These are phyloP conservation scores for Perodicticus potto DNA, from an alignment of 2,797 vertebrate genomes.

Conservation along the genomic window DNA sequence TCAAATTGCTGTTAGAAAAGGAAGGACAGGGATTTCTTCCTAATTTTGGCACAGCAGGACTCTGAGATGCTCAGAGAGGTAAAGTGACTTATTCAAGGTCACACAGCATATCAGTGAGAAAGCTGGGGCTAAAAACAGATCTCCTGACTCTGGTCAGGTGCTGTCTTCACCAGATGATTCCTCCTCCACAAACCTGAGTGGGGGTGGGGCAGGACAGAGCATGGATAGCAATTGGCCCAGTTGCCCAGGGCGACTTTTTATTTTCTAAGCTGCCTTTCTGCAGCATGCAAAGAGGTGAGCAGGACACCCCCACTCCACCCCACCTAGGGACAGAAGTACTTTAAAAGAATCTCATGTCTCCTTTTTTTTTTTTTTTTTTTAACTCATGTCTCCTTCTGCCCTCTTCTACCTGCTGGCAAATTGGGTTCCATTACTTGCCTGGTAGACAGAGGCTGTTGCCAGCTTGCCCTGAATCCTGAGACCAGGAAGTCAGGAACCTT, in stretches of 20 bases:
- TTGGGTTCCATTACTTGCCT: not conserved
- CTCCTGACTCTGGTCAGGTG: constrained; percentile 52
- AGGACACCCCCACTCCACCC: not conserved
- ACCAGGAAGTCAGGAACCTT: not conserved
- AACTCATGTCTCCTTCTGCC: not conserved
- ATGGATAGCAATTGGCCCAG: not conserved
- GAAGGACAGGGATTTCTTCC: not conserved
- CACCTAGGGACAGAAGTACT: not conserved
- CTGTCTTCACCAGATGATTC: not conserved
- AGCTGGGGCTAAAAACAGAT: constrained; percentile 55
- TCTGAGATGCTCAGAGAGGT: constrained; percentile 59
- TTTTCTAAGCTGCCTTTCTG: constrained; percentile 12
- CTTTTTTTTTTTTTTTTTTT: too few relatives aligned
- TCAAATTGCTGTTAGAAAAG: not conserved
- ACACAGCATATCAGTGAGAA: not conserved
- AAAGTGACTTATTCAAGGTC: constrained; percentile 56
- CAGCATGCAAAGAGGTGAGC: not conserved
- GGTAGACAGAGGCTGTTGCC: not conserved
- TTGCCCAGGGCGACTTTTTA: not conserved
- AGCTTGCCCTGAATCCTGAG: not conserved
- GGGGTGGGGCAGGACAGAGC: not conserved
- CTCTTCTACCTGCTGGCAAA: not conserved
- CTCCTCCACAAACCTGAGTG: not conserved
- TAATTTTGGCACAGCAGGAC: not conserved
- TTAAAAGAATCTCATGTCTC: not conserved